A percentile compares a stretch with the other conserved stretches of the same genome.
Conservation (phyloP, 2,797 vertebrate species). For the Lepilemur ruficaudatus region DNA sequence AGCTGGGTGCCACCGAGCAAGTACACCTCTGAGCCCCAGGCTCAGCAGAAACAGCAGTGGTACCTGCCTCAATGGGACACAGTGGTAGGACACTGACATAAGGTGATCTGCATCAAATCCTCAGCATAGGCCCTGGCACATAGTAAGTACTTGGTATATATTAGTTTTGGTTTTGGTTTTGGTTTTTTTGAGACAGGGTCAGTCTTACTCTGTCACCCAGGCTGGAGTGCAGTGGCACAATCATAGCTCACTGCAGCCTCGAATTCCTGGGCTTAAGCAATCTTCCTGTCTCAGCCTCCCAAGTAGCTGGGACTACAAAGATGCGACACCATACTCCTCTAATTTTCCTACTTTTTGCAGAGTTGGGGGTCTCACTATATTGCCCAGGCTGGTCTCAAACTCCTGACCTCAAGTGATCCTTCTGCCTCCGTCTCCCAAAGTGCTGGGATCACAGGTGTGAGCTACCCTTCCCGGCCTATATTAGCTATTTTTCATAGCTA, state of each 20-base stretch:
- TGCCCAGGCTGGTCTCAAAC: neutral
- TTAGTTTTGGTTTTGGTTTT: neutral
- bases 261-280: neutral
- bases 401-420: neutral
- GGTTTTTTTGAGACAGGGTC: neutral
- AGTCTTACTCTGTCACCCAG: neutral
- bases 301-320: neutral
- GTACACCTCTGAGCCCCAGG: neutral
- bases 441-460: neutral
- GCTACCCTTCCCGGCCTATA: neutral
- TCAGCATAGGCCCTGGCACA: too few species aligned
- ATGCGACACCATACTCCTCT: neutral
- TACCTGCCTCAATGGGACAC: accelerated
- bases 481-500: neutral
- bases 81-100: accelerated
- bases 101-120: neutral
- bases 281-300: neutral
- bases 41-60: neutral
- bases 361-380: neutral
- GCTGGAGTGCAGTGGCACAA: neutral
- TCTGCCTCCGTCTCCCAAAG: neutral
- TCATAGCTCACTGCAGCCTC: neutral
- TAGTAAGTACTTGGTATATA: neutral
- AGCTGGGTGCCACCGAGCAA: neutral
- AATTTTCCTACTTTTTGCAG: neutral